Evolutionary conservation across 2,113 vertebrate species (phyloP).

Genomic region (Albula goreensis): DNA sequence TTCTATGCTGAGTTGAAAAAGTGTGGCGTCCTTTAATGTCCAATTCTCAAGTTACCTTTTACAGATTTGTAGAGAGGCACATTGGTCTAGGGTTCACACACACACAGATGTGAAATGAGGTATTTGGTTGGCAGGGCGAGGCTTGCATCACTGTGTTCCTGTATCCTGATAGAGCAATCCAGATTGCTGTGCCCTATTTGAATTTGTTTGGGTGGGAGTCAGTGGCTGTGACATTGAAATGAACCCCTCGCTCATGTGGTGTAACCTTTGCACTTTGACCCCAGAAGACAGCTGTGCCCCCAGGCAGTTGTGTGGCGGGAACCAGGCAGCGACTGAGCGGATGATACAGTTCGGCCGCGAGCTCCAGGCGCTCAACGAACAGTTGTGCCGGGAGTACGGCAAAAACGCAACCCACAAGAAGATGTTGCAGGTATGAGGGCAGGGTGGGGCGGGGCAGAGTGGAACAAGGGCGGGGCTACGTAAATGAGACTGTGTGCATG

Average conservation of each 20-base stretch:
- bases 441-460: too few species aligned
- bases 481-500: too few species aligned
- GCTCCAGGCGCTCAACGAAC: constrained; percentile 90
- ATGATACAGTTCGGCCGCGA: constrained; percentile 98
- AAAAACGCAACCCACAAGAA: constrained; percentile 88
- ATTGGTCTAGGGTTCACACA: neutral
- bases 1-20: too few species aligned
- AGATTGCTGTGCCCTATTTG: neutral
- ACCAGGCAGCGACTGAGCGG: constrained; percentile 92
- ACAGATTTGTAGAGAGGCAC: too few species aligned
- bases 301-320: constrained; percentile 91
- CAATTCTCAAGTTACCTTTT: too few species aligned
- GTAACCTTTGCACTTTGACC: constrained; percentile 27
- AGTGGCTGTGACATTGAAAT: neutral
- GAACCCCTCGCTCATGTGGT: neutral
- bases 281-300: constrained; percentile 82
- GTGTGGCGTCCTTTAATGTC: too few species aligned
- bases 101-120: neutral
- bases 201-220: neutral
- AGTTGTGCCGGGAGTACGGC: constrained; percentile 89
- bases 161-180: neutral
- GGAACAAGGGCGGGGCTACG: neutral
- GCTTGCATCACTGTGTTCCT: neutral
- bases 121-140: neutral
- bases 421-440: constrained; percentile 78